Evolutionary conservation across 2,797 vertebrate genomes (phyloP), one percentile per base, ranked within the genome.

Genomic region (Enteromius afrohamiltoni): DNA sequence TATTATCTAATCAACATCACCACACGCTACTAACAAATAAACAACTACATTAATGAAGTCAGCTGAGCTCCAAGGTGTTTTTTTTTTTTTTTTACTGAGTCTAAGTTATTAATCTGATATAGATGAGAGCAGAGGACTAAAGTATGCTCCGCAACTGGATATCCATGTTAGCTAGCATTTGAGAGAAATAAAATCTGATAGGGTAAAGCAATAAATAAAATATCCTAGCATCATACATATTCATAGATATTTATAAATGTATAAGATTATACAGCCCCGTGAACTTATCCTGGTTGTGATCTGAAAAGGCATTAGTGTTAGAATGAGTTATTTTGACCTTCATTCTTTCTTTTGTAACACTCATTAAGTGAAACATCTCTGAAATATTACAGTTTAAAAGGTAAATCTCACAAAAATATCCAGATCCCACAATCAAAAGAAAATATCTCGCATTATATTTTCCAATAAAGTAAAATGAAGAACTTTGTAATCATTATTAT

Each of bases 151-250:
- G 31, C 69, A 79, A 42, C 23, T 80, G 55, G 29, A 45, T 87
- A 87, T 85, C 88, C 86, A 90, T 91, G 7, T 82, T 60, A 31
- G 29, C 77, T 74, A 67, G 73, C 21, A 69, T 86, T 45, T 78
- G 51, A 81, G 31, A 77, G 37, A 73, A 68, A 87, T 60, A 83
- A 85, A 42, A 31, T 51, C 64, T 75, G 77, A 77, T 40, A 42
- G 69, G 70, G 74, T 62, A 86, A 88, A 83, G 89, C 85, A 92
- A 93, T 94, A 94, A 94, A 94, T 93, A 91, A 92, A 93, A 94
- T 86, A 92, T 83, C 77, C 71, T 83, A 85, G 87, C 86, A 88
- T 89, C 86, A 89, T 90, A 93, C 89, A 88, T 84, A 91, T 89
- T 92, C 89, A 91, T 85, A 88, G 92, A 82, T 53, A 83, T 31